Base-by-base conservation (phyloP, 2,888 invertebrate genomes). In the Chromoteleia sp. region DNA sequence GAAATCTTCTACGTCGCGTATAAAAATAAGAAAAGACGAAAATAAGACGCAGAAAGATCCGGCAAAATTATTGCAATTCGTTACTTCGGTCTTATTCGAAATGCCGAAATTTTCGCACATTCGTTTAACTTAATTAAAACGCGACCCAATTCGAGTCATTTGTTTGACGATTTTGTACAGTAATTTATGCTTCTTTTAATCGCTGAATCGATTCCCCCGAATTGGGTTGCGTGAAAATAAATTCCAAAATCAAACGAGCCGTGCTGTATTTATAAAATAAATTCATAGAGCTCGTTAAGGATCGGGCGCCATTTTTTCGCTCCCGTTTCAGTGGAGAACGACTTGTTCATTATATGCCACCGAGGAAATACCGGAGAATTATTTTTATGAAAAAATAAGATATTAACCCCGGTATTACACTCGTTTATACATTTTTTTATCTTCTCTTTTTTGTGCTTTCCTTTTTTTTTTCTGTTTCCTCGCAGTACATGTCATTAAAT, bases 101-200 rank as follows among this genome's bases (percentile, higher is more conserved):
- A 67, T 41, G 58, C 50, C 19, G 56, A 67, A 52, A 59, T 50
- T 50, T 76, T 76, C 76, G 50, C 71, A 73, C 73, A 73, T 79
- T 79, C 73, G 67, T 73, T 73, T 79, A 73, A 71, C 52, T 79
- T 73, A 79, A 79, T 73, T 73, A 79, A 76, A 76, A 76, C 61
- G 61, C 76, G 54, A 79, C 59, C 67, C 73, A 67, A 43, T 59
- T 73, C 59, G 67, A 73, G 76, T 59, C 59, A 73, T 73, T 79
- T 78, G 71, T 54, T 71, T 56, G 43, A 76, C 52, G 25, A 52
- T 43, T 70, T 29, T 59, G 54, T 10, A 48, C 52, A 19, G 45
- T 77, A 70, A 70, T 70, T 61, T 61, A 77, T 77, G 63, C 41
- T 78, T 78, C 59, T 78, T 65, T 63, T 56, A 36, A 41, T 14